Evolutionary conservation across 2,113 vertebrate genomes (phyloP), one percentile per base, ranked within the genome.

Genomic region (Ondatra zibethicus): DNA sequence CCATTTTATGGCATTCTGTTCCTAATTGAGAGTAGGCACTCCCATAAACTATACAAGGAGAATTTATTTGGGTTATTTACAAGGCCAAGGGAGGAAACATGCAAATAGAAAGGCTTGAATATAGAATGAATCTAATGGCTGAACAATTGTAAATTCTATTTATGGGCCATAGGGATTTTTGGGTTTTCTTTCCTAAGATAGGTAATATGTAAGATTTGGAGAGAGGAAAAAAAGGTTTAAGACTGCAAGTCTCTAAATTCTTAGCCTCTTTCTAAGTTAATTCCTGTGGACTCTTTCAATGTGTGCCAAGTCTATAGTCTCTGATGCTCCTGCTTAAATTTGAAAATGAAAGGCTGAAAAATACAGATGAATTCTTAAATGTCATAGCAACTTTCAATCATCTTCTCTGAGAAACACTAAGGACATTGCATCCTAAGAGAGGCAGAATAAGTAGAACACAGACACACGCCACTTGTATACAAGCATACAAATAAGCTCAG

Each of bases 41-140:
- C 91, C 94, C 87, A 70, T 97, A 97, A 96, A 98, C 96, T 92
- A 92, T 77, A 92, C 88, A 82, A 93, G 80, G 84, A 96, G 91
- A 65, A 96, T 95, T 96, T 97, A 95, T 97, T 68, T 97, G 70
- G 82, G 75, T 96, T 97, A 86, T 95, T 98, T 97, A 95, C 92
- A 96, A 93, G 87, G 31, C 97, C 95, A 97, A 78, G 63, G 70
- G 95, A 96, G 36, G n/a, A 91, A 96, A 93, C 81, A 93, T 75
- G 70, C 78, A 92, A 89, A 97, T 81, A 88, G 66, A 96, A 89
- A 94, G 82, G 45, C 72, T 88, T 94, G 75, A 36, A 42, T 92
- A 50, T 17, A 92, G 89, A 96, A 87, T 92, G 52, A 96, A 81
- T 89, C 52, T 63, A 72, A 82, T 93, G 70, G 73, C 75, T 81